phyloP scores from a whole-genome alignment of 2,888 invertebrate genomes.

The Blastobasis lacticolella region DNA sequence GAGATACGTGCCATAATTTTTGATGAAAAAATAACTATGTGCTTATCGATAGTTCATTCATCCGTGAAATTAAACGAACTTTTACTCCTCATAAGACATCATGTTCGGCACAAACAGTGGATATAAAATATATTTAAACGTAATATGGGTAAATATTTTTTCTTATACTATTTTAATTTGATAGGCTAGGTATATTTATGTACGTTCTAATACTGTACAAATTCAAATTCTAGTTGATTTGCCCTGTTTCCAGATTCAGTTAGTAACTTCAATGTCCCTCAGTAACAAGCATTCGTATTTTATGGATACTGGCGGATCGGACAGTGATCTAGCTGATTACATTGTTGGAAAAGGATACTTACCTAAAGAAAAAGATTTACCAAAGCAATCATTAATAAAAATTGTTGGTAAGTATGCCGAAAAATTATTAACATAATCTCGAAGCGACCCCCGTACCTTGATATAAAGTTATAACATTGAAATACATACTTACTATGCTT shows the following conservation, averaged over 20 bases:
- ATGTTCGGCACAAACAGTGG: constrained; percentile 17
- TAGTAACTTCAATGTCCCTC: constrained; percentile 24
- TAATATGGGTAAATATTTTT: constrained; percentile 21
- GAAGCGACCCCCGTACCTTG: not conserved
- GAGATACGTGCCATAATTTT: constrained; percentile 20
- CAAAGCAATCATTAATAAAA: constrained; percentile 34
- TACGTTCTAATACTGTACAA: no score
- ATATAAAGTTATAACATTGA: not conserved
- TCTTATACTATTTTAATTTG: no score
- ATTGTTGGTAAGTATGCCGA: constrained; percentile 31
- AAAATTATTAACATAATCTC: not conserved
- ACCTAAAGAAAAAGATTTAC: constrained; percentile 42
- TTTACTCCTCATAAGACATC: constrained; percentile 7
- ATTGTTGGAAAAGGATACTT: constrained; percentile 44
- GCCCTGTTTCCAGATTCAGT: constrained; percentile 24
- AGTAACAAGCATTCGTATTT: constrained; percentile 26
- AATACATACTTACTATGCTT: not conserved
- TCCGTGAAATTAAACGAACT: constrained; percentile 37
- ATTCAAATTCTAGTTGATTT: no score
- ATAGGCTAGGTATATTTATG: no score
- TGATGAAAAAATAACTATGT: constrained; percentile 22
- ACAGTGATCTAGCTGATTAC: constrained; percentile 38
- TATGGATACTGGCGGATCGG: constrained; percentile 26
- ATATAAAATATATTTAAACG: constrained; percentile 16
- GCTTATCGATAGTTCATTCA: constrained; percentile 21